Evolutionary conservation across 1,140 invertebrate genomes (phyloP).

Genomic region (Bombus turneri): DNA sequence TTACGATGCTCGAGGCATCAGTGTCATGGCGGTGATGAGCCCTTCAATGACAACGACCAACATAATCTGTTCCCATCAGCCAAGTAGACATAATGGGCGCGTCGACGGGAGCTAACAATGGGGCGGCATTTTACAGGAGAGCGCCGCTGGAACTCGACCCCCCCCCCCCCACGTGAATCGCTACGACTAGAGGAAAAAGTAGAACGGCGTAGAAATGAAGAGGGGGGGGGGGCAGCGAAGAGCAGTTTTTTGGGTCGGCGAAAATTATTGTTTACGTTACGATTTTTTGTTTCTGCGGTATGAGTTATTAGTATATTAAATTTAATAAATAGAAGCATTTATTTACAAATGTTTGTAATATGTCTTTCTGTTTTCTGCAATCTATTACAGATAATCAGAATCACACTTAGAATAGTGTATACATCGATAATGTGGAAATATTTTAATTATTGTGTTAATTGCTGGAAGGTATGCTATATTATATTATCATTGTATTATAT

Average conservation of each 20-base stretch:
- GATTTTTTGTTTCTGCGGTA: neutral
- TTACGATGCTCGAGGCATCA: constrained; percentile 68
- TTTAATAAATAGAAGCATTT: too few species aligned
- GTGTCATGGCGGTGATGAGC: constrained; percentile 80
- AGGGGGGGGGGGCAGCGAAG: constrained; percentile 1
- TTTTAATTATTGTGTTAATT: too few species aligned
- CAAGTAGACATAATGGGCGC: constrained; percentile 79
- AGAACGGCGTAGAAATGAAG: neutral
- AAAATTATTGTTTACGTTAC: constrained; percentile 13
- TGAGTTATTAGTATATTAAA: neutral
- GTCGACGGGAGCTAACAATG: constrained; percentile 78
- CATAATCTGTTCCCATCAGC: constrained; percentile 82
- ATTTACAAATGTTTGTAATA: too few species aligned
- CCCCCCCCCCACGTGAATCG: constrained; percentile 36
- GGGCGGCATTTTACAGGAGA: constrained; percentile 74
- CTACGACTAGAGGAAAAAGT: constrained; percentile 2
- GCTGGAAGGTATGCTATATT: too few species aligned
- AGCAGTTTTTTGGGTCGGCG: neutral
- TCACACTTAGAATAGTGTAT: too few species aligned
- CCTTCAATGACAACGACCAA: constrained; percentile 81
- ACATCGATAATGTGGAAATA: too few species aligned
- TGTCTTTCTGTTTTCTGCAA: too few species aligned
- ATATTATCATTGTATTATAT: too few species aligned
- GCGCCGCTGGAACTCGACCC: constrained; percentile 64
- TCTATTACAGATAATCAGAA: too few species aligned